phyloP scores from a whole-genome alignment of 2,113 vertebrate species.

The Trichechus manatus region DNA sequence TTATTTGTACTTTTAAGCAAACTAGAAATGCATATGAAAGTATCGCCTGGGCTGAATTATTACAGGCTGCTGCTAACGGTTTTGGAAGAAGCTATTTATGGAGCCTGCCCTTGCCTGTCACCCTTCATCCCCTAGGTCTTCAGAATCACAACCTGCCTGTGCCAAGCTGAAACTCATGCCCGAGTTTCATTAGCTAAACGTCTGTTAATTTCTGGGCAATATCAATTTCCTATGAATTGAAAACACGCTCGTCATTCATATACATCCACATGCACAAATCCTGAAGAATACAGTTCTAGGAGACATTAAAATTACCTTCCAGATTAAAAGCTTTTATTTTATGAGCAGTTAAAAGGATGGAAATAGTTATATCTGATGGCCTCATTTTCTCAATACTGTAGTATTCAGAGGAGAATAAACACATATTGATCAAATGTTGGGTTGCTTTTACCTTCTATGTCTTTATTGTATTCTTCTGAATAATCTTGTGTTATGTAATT shows the following conservation, averaged over 20 bases:
- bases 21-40: not conserved
- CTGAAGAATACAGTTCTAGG: constrained; percentile 20
- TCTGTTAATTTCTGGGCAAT: not conserved
- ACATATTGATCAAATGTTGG: constrained; percentile 32
- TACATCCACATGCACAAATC: not conserved
- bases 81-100: not conserved
- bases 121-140: not conserved
- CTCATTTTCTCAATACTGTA: constrained; percentile 37
- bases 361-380: constrained; percentile 49
- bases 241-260: constrained; percentile 7
- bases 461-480: constrained; percentile 37
- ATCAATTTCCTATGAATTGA: constrained; percentile 53
- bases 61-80: not conserved
- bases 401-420: constrained; percentile 45
- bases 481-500: constrained; percentile 1
- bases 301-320: constrained; percentile 24
- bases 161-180: not conserved
- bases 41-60: not conserved
- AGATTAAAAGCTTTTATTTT: constrained; percentile 39
- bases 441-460: constrained; percentile 50
- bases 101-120: not conserved
- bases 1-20: constrained; percentile 31
- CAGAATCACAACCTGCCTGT: not conserved
- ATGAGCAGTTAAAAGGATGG: constrained; percentile 54
- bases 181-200: not conserved